A percentile compares a stretch with the other conserved stretches of the same genome.
These are phyloP conservation scores for Drosophila eugracilis DNA, from an alignment of 1,140 invertebrate genomes.

Conservation along the genomic window DNA sequence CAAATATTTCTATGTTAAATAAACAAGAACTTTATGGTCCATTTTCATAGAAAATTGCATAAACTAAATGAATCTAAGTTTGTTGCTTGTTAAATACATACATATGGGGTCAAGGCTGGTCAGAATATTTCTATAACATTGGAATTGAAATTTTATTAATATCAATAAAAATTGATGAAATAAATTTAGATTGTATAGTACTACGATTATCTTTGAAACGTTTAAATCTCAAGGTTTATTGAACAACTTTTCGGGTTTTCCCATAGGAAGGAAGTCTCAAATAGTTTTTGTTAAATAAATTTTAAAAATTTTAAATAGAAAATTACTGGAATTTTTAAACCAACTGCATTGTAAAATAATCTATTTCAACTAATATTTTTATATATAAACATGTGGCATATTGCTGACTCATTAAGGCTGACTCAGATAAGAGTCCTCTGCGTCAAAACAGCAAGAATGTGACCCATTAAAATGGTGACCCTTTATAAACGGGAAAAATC, in stretches of 20 bases:
- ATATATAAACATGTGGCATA: background rate
- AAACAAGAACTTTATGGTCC: conserved; percentile 2
- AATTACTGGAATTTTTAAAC: background rate
- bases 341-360: conserved; percentile 3
- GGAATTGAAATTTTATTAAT: background rate
- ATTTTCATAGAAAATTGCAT: background rate
- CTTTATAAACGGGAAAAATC: no score
- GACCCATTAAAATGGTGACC: conserved; percentile 19
- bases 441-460: conserved; percentile 20
- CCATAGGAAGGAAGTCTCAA: background rate
- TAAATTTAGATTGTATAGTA: background rate
- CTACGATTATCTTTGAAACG: background rate
- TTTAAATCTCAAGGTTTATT: background rate
- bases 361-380: background rate
- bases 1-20: background rate
- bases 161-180: background rate
- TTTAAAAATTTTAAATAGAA: background rate
- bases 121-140: background rate
- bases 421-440: no score
- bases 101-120: background rate
- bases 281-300: background rate
- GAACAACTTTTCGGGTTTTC: background rate
- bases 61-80: background rate
- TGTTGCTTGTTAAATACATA: background rate
- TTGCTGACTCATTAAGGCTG: no score